These are phyloP conservation scores for Drosophila nebulosa DNA, from an alignment of 1,140 invertebrate species.

Conservation along the genomic window DNA sequence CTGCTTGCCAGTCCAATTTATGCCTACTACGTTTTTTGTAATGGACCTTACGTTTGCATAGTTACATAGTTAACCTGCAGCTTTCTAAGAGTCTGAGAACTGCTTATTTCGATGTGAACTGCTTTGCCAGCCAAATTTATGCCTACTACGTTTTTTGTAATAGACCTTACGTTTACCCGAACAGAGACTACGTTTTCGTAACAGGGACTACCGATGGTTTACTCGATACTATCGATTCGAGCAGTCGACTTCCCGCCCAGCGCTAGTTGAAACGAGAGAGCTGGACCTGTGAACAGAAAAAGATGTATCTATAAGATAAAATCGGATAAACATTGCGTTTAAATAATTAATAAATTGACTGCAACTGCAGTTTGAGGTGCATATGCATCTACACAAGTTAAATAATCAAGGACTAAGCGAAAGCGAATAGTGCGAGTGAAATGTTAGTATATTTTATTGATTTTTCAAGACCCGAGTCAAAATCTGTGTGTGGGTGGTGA, in stretches of 20 bases:
- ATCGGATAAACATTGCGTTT: slow-evolving; percentile 1
- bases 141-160: too few species aligned
- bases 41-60: too few species aligned
- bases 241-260: too few species aligned
- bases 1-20: too few species aligned
- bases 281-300: not conserved
- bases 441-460: slow-evolving; percentile 1
- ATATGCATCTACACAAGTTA: not conserved
- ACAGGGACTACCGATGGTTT: too few species aligned
- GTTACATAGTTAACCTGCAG: too few species aligned
- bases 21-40: too few species aligned
- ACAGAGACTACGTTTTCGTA: too few species aligned
- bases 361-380: not conserved
- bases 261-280: not conserved
- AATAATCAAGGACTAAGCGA: not conserved
- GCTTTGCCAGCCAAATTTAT: too few species aligned
- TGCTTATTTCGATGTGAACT: too few species aligned
- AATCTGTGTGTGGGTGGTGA: not conserved
- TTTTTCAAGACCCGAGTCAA: not conserved
- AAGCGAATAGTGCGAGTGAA: not conserved
- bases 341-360: not conserved
- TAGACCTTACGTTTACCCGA: too few species aligned
- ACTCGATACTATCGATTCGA: not conserved
- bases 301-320: slow-evolving; percentile 1
- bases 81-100: too few species aligned